Conservation (phyloP, 1,140 invertebrate genomes). For the Odontomachus brunneus region DNA sequence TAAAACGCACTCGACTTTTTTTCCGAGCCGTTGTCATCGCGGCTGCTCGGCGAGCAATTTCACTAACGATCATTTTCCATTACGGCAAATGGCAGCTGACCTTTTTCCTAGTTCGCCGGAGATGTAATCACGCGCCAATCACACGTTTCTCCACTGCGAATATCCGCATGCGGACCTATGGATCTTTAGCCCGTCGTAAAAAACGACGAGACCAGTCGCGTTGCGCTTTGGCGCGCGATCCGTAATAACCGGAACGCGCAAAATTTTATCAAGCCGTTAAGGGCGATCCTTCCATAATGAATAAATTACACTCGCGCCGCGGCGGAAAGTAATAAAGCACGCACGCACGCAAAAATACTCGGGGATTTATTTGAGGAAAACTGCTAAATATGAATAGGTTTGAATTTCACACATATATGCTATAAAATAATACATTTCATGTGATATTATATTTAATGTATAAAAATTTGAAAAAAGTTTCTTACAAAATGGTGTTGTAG, state of each 20-base stretch:
- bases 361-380: no score
- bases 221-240: constrained; percentile 23
- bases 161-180: not conserved
- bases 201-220: not conserved
- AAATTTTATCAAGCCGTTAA: constrained; percentile 31
- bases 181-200: not conserved
- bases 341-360: no score
- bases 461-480: no score
- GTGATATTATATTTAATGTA: no score
- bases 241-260: not conserved
- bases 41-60: constrained; percentile 10
- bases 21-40: not conserved
- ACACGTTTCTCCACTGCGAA: not conserved
- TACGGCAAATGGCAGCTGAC: not conserved
- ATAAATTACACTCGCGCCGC: constrained; percentile 10
- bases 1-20: not conserved
- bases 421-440: no score
- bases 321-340: not conserved
- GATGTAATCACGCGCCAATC: constrained; percentile 11
- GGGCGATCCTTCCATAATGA: not conserved
- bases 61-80: constrained; percentile 14
- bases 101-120: constrained; percentile 8
- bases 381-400: no score
- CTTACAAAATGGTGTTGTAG: no score
- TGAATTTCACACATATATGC: no score